phyloP scores from a whole-genome alignment of 2,113 vertebrate species.

The Myiagra hebetior region DNA sequence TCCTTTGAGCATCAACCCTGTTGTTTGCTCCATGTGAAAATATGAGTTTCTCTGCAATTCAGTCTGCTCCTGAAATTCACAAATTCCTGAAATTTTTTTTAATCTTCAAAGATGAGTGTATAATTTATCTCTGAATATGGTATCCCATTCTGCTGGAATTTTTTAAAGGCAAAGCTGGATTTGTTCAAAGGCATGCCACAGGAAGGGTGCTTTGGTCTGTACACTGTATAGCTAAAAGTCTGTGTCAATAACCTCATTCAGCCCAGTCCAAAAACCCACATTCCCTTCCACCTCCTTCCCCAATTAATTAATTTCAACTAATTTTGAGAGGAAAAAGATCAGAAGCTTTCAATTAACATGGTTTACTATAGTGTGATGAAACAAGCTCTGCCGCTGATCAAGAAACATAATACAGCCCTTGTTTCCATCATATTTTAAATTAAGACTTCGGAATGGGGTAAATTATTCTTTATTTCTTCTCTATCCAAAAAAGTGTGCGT shows the following conservation, averaged over 20 bases:
- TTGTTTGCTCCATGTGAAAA: not conserved
- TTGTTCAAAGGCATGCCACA: not conserved
- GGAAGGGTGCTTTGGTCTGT: not conserved
- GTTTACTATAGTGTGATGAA: not conserved
- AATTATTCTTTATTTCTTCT: not conserved
- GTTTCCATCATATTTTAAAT: not conserved
- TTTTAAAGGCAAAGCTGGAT: not conserved
- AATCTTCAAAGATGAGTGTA: not conserved
- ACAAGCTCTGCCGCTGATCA: not conserved
- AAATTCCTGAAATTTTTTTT: not conserved
- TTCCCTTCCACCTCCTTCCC: not conserved
- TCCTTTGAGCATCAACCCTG: not conserved
- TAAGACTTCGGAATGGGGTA: not conserved
- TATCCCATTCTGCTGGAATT: not conserved
- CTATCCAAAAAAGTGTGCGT: not conserved
- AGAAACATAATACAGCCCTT: not conserved
- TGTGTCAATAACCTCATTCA: not conserved
- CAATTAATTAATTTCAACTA: not conserved
- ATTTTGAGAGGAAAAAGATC: not conserved
- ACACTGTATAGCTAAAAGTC: not conserved
- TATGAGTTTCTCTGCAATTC: not conserved
- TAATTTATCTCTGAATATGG: not conserved
- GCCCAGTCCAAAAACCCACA: not conserved
- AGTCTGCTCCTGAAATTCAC: not conserved
- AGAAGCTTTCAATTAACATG: not conserved